Percentiles rank a stretch among this genome's conserved stretches.
phyloP scores from a whole-genome alignment of 2,888 invertebrate species.

The Epiblema foenella region DNA sequence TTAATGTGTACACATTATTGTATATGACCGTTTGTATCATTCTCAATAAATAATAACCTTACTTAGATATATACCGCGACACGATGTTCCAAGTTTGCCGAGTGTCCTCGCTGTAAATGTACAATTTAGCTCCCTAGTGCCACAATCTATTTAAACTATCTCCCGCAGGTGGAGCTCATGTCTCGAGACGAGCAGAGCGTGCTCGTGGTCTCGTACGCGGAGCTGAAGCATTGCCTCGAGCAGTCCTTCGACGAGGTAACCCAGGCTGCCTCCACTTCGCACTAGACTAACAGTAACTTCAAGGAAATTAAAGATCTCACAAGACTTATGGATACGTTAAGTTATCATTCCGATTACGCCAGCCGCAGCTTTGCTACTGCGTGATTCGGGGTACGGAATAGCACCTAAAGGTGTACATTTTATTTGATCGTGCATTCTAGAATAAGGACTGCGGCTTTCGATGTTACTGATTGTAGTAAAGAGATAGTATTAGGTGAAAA shows the following conservation, averaged over 20 bases:
- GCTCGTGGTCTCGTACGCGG: slow-evolving; percentile 97
- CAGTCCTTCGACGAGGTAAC: slow-evolving; percentile 94
- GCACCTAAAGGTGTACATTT: slow-evolving; percentile 6
- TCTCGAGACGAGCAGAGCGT: slow-evolving; percentile 98
- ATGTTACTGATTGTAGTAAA: not conserved
- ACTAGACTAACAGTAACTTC: slow-evolving; percentile 20
- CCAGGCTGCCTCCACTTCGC: slow-evolving; percentile 65
- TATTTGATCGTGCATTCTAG: not conserved
- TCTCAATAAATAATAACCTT: too few species aligned
- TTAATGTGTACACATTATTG: too few species aligned
- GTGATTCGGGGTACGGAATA: not conserved
- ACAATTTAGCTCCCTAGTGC: too few species aligned
- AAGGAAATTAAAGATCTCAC: slow-evolving; percentile 18
- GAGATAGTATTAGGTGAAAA: not conserved
- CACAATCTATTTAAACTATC: not conserved
- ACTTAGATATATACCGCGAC: too few species aligned
- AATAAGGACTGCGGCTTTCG: slow-evolving; percentile 15
- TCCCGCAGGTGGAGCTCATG: slow-evolving; percentile 94
- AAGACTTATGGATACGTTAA: not conserved
- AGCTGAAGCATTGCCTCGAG: slow-evolving; percentile 97
- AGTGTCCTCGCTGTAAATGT: too few species aligned
- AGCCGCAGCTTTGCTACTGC: too few species aligned
- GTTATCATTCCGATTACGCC: not conserved
- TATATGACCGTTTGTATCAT: too few species aligned
- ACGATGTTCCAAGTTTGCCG: too few species aligned